Evolutionary conservation across 2,888 invertebrate genomes (phyloP).

Genomic region (Coenonympha arcania): DNA sequence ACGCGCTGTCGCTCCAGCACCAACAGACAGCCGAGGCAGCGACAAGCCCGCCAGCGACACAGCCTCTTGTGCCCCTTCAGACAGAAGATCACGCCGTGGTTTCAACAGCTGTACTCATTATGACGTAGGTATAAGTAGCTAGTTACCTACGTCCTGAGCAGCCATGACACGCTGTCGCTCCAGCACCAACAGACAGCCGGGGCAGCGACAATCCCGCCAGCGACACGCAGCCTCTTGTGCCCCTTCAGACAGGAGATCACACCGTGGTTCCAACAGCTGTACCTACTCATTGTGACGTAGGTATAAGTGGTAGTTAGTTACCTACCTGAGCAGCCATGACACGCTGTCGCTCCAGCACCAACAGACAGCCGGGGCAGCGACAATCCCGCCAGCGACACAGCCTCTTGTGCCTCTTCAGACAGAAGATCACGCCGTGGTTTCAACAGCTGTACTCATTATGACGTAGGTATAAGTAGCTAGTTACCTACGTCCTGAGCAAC

Average conservation of each 20-base stretch:
- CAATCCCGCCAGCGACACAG: slow-evolving; percentile 91
- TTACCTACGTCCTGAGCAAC: slow-evolving; percentile 74
- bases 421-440: slow-evolving; percentile 91
- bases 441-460: no score
- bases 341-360: slow-evolving; percentile 80
- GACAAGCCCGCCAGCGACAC: slow-evolving; percentile 90
- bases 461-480: background rate
- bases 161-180: slow-evolving; percentile 77
- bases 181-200: slow-evolving; percentile 86
- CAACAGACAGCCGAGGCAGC: slow-evolving; percentile 86
- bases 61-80: slow-evolving; percentile 90
- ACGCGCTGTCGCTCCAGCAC: slow-evolving; percentile 79
- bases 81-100: slow-evolving; percentile 91
- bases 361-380: slow-evolving; percentile 85
- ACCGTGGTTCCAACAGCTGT: slow-evolving; percentile 87
- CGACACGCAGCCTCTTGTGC: slow-evolving; percentile 87
- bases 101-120: no score
- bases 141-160: slow-evolving; percentile 69
- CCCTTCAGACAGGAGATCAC: slow-evolving; percentile 91
- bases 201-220: slow-evolving; percentile 89
- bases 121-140: background rate
- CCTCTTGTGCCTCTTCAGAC: slow-evolving; percentile 89
- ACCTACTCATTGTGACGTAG: no score
- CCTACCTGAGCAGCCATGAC: slow-evolving; percentile 77
- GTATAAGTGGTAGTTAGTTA: background rate